Evolutionary conservation across 2,888 invertebrate species (phyloP).

Genomic region (Lepidocyrtinus sp.): DNA sequence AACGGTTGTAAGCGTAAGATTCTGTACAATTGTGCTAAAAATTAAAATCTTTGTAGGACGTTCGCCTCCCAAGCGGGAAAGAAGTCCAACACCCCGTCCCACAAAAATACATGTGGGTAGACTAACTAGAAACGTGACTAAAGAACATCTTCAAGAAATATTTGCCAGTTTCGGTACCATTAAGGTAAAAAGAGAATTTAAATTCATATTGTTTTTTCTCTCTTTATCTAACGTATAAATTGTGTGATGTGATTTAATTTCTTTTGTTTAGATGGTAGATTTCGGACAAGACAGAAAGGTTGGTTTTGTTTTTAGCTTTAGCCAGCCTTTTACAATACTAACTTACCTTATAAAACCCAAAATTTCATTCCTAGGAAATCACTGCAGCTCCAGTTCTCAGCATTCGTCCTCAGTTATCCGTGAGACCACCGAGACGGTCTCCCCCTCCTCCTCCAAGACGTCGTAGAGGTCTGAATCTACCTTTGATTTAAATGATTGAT

Average conservation of each 20-base stretch:
- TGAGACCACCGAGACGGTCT: conserved; percentile 70
- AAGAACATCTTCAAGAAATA: conserved; percentile 76
- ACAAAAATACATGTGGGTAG: conserved; percentile 95
- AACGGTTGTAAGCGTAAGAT: neutral
- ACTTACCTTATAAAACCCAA: too few species aligned
- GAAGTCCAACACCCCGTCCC: conserved; percentile 91
- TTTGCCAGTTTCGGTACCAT: conserved; percentile 71
- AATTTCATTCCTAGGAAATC: conserved; percentile 85
- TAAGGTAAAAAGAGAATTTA: conserved; percentile 59
- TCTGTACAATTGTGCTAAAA: neutral
- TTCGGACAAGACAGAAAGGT: conserved; percentile 90
- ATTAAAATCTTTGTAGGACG: conserved; percentile 23
- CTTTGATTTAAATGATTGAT: neutral
- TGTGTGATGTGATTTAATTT: neutral
- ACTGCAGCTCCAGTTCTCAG: conserved; percentile 94
- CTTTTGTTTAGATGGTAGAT: conserved; percentile 86
- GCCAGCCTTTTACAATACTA: too few species aligned
- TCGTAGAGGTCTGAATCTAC: conserved; percentile 45
- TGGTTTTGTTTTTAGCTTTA: too few species aligned
- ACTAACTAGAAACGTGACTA: conserved; percentile 91
- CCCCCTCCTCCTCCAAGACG: conserved; percentile 71
- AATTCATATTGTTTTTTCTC: neutral
- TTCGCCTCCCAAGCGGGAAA: conserved; percentile 76
- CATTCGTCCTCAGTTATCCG: conserved; percentile 70
- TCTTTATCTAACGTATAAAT: neutral